phyloP scores from a whole-genome alignment of 2,888 invertebrate genomes.

The Ochlodes sylvanus region DNA sequence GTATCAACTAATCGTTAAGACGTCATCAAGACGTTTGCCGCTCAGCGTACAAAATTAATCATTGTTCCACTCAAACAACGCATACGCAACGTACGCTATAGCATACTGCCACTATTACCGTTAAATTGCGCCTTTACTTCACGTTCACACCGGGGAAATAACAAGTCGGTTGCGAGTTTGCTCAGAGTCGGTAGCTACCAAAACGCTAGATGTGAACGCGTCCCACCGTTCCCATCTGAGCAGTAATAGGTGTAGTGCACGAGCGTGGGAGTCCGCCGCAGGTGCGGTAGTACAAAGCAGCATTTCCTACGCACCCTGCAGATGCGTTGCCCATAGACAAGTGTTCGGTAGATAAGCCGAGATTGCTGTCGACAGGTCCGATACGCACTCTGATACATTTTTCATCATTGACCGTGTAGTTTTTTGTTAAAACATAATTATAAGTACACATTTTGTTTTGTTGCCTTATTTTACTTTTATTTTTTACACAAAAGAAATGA shows the following conservation, averaged over 20 bases:
- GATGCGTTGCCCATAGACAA: constrained; percentile 65
- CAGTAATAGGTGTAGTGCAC: constrained; percentile 49
- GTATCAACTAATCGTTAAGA: too few species aligned
- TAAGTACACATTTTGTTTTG: constrained; percentile 46
- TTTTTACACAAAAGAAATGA: not conserved
- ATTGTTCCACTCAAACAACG: too few species aligned
- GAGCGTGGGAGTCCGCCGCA: constrained; percentile 79
- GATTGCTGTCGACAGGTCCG: constrained; percentile 20
- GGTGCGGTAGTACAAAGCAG: constrained; percentile 65
- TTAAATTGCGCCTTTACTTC: too few species aligned
- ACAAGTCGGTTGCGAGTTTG: too few species aligned
- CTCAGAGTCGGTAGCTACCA: too few species aligned
- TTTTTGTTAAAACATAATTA: not conserved
- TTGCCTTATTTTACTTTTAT: constrained; percentile 18
- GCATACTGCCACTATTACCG: too few species aligned
- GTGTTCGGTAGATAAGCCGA: constrained; percentile 23
- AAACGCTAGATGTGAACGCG: not conserved
- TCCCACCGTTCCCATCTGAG: constrained; percentile 37
- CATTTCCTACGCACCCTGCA: constrained; percentile 68
- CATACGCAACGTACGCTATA: too few species aligned
- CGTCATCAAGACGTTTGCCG: too few species aligned
- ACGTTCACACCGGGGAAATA: too few species aligned
- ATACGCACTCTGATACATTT: constrained; percentile 34
- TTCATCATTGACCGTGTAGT: not conserved
- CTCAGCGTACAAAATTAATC: too few species aligned